These are phyloP conservation scores for Lydus trimaculatus DNA, from an alignment of 2,888 invertebrate species.

Conservation along the genomic window DNA sequence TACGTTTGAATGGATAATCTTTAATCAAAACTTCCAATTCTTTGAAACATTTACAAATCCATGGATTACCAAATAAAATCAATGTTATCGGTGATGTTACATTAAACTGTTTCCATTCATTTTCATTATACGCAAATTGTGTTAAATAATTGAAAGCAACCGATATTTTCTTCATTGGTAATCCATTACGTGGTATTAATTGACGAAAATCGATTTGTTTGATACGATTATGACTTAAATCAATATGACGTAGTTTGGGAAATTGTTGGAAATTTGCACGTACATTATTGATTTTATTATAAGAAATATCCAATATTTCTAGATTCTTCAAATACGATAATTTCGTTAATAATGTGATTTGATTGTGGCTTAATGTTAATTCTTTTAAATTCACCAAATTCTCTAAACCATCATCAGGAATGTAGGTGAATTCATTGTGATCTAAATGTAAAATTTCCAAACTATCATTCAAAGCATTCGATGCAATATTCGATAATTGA, in stretches of 20 bases:
- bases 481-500: conserved; percentile 9
- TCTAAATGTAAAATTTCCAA: conserved; percentile 17
- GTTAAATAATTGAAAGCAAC: conserved; percentile 15
- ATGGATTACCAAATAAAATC: conserved; percentile 20
- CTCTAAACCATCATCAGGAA: conserved; percentile 8
- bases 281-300: conserved; percentile 17
- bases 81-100: conserved; percentile 11
- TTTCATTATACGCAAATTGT: conserved; percentile 4
- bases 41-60: conserved; percentile 21
- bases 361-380: conserved; percentile 19
- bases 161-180: conserved; percentile 11
- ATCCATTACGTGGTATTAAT: background rate
- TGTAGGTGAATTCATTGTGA: conserved; percentile 10
- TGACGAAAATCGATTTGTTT: background rate
- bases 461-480: conserved; percentile 11
- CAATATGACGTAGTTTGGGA: background rate
- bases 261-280: background rate
- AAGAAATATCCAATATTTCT: conserved; percentile 16
- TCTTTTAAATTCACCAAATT: conserved; percentile 1
- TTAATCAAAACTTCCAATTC: conserved; percentile 1
- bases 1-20: conserved; percentile 3
- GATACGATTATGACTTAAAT: conserved; percentile 16
- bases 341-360: conserved; percentile 8
- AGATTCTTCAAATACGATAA: conserved; percentile 2
- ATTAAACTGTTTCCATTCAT: background rate